Evolutionary conservation across 2,888 invertebrate species (phyloP).

Genomic region (Reticulitermes lucifugus): DNA sequence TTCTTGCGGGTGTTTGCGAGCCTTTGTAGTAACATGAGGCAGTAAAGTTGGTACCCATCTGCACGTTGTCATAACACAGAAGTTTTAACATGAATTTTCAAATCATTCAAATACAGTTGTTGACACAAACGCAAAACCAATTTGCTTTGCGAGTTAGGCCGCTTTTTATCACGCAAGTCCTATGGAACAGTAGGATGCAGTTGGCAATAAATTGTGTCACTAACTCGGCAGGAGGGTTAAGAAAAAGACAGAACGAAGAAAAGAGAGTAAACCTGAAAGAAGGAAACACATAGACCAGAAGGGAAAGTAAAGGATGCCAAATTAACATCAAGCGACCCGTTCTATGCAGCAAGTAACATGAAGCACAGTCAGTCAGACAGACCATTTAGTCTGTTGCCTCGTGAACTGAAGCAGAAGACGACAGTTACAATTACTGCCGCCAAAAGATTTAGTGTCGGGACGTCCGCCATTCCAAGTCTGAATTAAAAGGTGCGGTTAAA

Average conservation of each 20-base stretch:
- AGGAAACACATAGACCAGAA: neutral
- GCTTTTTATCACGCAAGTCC: neutral
- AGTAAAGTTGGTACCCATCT: too few relatives aligned
- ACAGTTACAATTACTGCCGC: constrained; percentile 35
- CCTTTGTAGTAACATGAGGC: too few relatives aligned
- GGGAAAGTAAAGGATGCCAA: constrained; percentile 29
- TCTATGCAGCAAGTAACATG: constrained; percentile 37
- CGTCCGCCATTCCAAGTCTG: constrained; percentile 30
- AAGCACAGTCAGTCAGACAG: constrained; percentile 12
- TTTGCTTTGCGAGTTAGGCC: neutral
- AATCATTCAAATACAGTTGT: too few relatives aligned
- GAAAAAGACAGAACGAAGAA: constrained; percentile 1
- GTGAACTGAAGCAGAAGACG: constrained; percentile 38
- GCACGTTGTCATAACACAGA: too few relatives aligned
- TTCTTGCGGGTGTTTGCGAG: too few relatives aligned
- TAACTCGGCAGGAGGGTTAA: constrained; percentile 35
- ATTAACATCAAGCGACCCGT: constrained; percentile 42
- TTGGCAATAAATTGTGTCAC: constrained; percentile 34
- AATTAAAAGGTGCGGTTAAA: constrained; percentile 20
- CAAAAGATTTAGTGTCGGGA: constrained; percentile 32
- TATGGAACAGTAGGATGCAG: neutral
- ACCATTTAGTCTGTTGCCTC: constrained; percentile 35
- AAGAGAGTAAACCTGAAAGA: neutral
- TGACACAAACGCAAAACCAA: too few relatives aligned
- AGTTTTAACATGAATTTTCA: too few relatives aligned